Conservation (phyloP, 2,113 vertebrate genomes). For the Chionodraco myersi region DNA sequence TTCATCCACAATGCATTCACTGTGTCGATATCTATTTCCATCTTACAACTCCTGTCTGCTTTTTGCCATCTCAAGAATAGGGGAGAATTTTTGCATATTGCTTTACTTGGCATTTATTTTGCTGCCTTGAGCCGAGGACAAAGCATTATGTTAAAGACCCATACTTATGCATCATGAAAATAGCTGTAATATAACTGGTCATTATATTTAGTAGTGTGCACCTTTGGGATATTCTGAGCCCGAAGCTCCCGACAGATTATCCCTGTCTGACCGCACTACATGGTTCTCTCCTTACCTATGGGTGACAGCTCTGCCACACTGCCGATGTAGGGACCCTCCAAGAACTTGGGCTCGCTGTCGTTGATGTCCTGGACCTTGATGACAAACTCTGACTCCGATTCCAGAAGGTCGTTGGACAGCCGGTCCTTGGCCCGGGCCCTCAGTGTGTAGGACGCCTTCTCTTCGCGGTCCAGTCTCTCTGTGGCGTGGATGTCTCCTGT, state of each 20-base stretch:
- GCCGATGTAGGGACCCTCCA: conserved; percentile 96
- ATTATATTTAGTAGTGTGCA: conserved; percentile 2
- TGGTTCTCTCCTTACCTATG: conserved; percentile 85
- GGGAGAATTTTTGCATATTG: conserved; percentile 36
- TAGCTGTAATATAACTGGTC: conserved; percentile 32
- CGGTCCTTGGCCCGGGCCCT: conserved; percentile 92
- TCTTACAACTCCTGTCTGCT: conserved; percentile 33
- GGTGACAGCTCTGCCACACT: conserved; percentile 96
- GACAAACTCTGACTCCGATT: conserved; percentile 97
- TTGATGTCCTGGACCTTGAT: conserved; percentile 99
- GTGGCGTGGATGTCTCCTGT: conserved; percentile 98
- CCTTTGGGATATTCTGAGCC: conserved; percentile 27
- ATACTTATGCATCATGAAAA: conserved; percentile 39
- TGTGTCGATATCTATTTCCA: conserved; percentile 50
- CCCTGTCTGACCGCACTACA: not conserved
- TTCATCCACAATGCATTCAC: conserved; percentile 33
- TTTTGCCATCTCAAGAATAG: conserved; percentile 20
- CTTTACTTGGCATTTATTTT: conserved; percentile 31
- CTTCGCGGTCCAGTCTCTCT: conserved; percentile 93
- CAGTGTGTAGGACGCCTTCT: conserved; percentile 96
- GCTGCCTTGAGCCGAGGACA: conserved; percentile 42
- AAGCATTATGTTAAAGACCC: conserved; percentile 18
- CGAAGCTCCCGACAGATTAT: conserved; percentile 16
- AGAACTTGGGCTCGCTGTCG: conserved; percentile 97
- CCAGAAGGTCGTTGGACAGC: conserved; percentile 89